Conservation (phyloP, 1,140 invertebrate species). For the Monomorium pharaonis region DNA sequence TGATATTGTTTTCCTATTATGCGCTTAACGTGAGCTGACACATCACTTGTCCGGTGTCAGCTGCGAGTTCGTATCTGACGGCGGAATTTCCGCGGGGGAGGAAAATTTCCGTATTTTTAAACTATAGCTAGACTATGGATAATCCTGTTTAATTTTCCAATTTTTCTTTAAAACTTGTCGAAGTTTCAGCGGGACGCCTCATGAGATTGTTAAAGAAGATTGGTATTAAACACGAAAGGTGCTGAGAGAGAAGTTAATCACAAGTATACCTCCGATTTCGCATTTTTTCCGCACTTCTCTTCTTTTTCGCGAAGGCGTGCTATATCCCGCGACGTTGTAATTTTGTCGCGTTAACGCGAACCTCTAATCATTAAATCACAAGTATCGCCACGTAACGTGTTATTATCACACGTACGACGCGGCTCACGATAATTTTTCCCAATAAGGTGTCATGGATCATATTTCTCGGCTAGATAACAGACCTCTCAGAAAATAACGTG, state of each 20-base stretch:
- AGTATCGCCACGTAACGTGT: conserved; percentile 44
- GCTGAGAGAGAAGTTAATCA: conserved; percentile 12
- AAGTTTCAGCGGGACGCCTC: neutral
- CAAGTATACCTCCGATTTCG: conserved; percentile 20
- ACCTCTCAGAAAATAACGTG: neutral
- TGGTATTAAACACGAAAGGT: conserved; percentile 11
- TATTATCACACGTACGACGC: conserved; percentile 50
- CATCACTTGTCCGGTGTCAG: conserved; percentile 17
- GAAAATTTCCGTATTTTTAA: neutral
- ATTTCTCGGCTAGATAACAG: conserved; percentile 48
- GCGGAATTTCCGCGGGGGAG: neutral
- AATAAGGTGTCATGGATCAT: neutral
- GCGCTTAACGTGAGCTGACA: neutral
- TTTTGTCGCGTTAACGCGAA: conserved; percentile 47
- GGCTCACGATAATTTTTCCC: conserved; percentile 31
- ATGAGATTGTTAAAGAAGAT: conserved; percentile 11
- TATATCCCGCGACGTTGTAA: conserved; percentile 31
- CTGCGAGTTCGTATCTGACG: neutral
- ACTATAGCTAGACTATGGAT: neutral
- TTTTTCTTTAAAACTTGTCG: neutral
- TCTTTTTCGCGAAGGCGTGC: conserved; percentile 33
- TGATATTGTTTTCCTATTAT: too few relatives aligned
- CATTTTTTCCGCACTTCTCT: conserved; percentile 12
- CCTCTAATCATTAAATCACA: conserved; percentile 50
- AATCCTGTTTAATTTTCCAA: conserved; percentile 47